Base-by-base conservation (phyloP, 2,797 vertebrate genomes). In the Gadopsis bispinosus region DNA sequence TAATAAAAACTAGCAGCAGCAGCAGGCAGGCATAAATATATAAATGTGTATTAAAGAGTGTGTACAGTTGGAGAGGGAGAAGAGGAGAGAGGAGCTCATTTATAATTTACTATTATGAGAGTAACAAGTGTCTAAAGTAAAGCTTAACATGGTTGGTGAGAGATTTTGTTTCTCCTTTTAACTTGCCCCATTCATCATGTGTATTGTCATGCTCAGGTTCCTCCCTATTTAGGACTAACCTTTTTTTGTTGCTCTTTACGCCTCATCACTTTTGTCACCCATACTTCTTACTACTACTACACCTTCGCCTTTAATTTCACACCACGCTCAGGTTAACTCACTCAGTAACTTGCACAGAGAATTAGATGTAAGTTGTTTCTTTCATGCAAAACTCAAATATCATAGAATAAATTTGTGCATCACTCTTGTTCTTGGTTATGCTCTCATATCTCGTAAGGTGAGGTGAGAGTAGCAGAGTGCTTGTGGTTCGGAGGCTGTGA, bases 401-500 rank as follows among this genome's bases (percentile, higher is more conserved):
- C 22, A n/a, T 14, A 16, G 1, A 56, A 13, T 26, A 12, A 1
- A 12, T 63, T 56, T 62, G 20, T 22, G 12, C 62, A 16, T 51
- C 26, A 5, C 19, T 2, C 2, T 26, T 39, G 14, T 54, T 59
- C 3, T 65, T 13, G 13, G 55, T 64, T 71, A 20, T 69, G 1
- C 29, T 61, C 43, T 65, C 51, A 37, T 33, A 29, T 72, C 48
- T 51, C 43, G 5, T 45, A 43, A 54, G 12, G 3, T 33, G 8
- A 6, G 56, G 59, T 58, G 35, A 66, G 35, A 73, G 60, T 51
- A 68, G 63, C 37, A 80, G 68, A 69, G 75, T 41, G 51, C 64
- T 69, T 19, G n/a, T 50, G 61, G 60, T 67, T 83, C 76, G 55
- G 20, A 33, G 75, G 45, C 26, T 58, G 11, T 22, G 83, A 84